Evolutionary conservation across 2,888 invertebrate species (phyloP), one percentile per base, ranked within the genome.

Genomic region (Tachystola acroxantha): DNA sequence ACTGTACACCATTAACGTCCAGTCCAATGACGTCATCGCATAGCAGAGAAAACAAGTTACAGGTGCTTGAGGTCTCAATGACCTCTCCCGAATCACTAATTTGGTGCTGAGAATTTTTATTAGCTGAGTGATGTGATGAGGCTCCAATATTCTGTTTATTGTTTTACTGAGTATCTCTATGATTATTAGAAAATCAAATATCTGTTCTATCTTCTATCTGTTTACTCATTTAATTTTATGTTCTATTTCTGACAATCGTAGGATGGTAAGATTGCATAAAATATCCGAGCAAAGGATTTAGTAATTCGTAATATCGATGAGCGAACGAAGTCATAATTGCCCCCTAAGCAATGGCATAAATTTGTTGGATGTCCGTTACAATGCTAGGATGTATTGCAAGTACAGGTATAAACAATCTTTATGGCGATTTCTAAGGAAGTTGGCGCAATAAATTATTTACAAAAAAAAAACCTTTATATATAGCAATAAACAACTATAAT

Each of bases 1-100:
- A 53, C 65, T 72, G 50, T 50, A 55, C 46, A 53, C 62, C 64
- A 67, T 65, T 61, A 63, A 67, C 64, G 58, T 47, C 54, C 59
- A 59, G 53, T 51, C 53, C n/a, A n/a, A 58, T 82, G 81, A 82
- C 82, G 82, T 84, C 80, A 84, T 50, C 53, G 64, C 67, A 69
- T 74, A 70, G 64, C 68, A 61, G 56, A 70, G 64, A 69, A 62
- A 74, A 74, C 79, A 57, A 72, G 78, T 72, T 71, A 75, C 81
- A 82, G 77, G 80, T 80, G 80, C 60, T 54, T 43, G 58, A 57
- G 48, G 55, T 60, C 61, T 56, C 60, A 58, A 61, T 65, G 70
- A 69, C 65, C 65, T 57, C 59, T 62, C 57, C 63, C 56, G 50
- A 69, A 67, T 37, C 32, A 40, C 32, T n/a, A 36, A 36, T 34